These are phyloP conservation scores for Onychostoma macrolepis DNA, from an alignment of 2,113 vertebrate species.

Conservation along the genomic window DNA sequence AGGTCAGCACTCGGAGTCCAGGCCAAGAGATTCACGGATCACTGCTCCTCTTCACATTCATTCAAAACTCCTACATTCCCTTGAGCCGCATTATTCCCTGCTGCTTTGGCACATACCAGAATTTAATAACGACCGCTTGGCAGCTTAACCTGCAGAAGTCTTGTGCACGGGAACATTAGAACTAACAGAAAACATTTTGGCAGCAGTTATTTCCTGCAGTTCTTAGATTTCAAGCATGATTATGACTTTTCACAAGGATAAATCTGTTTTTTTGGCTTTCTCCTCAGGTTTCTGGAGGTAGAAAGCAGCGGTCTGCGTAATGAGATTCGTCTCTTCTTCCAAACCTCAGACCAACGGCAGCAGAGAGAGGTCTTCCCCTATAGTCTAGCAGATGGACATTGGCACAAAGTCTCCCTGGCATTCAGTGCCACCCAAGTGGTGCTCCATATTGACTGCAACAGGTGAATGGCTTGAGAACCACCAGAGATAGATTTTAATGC, in stretches of 20 bases:
- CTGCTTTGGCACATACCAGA: background rate
- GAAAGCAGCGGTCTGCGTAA: constrained; percentile 87
- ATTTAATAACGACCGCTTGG: constrained; percentile 13
- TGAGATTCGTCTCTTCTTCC: constrained; percentile 87
- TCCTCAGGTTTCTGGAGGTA: constrained; percentile 84
- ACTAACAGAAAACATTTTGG: background rate
- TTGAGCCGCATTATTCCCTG: background rate
- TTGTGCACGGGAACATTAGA: background rate
- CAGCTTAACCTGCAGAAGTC: constrained; percentile 2
- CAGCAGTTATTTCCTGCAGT: background rate
- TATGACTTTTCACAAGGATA: constrained; percentile 1
- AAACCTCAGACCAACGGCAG: constrained; percentile 75
- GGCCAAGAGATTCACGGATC: constrained; percentile 12
- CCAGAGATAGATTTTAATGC: background rate
- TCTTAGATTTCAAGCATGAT: constrained; percentile 3
- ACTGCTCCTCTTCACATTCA: constrained; percentile 19
- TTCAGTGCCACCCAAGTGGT: constrained; percentile 86
- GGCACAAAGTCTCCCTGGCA: constrained; percentile 86
- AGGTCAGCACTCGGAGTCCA: constrained; percentile 38
- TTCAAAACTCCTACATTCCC: constrained; percentile 10
- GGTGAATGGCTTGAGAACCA: constrained; percentile 68
- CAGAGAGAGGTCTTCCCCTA: constrained; percentile 88
- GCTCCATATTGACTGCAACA: constrained; percentile 88
- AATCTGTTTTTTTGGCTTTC: constrained; percentile 3
- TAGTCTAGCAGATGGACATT: constrained; percentile 85